Base-by-base conservation (phyloP, 2,888 invertebrate genomes). In the Nipponacmea schrenckii region DNA sequence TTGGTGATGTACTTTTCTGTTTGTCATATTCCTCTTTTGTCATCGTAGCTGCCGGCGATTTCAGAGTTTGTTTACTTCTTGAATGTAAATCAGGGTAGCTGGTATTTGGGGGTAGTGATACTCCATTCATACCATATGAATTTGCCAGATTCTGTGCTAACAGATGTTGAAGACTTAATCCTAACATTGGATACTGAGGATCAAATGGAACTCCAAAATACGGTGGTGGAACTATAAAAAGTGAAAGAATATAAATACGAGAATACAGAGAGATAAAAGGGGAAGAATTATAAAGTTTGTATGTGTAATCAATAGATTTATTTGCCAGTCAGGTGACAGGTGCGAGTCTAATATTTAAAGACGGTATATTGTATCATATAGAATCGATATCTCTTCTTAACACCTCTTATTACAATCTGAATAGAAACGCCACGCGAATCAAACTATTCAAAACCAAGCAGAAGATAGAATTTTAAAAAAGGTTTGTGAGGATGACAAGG, bases 351-450 rank as follows among this genome's bases (percentile, higher is more conserved):
- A 24, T 56, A 24, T 56, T 56, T 56, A 56, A 39, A 56, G 56
- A 56, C 56, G 56, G 20, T 20, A 24, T 56, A 56, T 56, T 56
- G 56, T 56, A 24, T 56, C 56, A 56, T 24, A 24, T 56, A 39
- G 56, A 56, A 56, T 56, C 56, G 4, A 56, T 56, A 56, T 24
- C 56, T 56, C 39, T 39, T 56, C 20, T 56, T 56, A 24, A 20
- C 24, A 56, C 56, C 56, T 20, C 56, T 56, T 56, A 56, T 56
- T 56, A 56, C 20, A 56, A 24, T 24, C 56, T 56, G 56, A 56
- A 56, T 56, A 56, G 56, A 56, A 56, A 24, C 56, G 56, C 56
- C 56, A 56, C 56, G 56, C 56, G 56, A 56, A 24, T 39, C 39
- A 39, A 39, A 2, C 39, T 39, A 39, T 39, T 39, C 39, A 39